These are phyloP conservation scores for Cybosia mesomella DNA, from an alignment of 2,888 invertebrate genomes.

Conservation along the genomic window DNA sequence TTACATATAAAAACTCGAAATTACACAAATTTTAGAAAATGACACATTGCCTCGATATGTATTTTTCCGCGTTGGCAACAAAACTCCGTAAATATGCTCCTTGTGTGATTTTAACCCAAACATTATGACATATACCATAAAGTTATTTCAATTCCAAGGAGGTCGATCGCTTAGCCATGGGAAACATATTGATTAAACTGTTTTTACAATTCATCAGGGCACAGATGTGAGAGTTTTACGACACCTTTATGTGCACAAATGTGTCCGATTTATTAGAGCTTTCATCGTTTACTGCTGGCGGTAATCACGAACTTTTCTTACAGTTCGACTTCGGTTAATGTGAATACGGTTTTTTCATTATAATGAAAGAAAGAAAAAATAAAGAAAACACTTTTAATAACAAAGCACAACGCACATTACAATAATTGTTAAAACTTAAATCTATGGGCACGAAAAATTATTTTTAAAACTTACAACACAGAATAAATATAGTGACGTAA, in stretches of 20 bases:
- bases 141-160: background rate
- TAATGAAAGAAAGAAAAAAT: no score
- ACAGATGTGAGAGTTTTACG: slow-evolving; percentile 30
- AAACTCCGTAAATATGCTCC: no score
- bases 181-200: slow-evolving; percentile 12
- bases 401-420: no score
- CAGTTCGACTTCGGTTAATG: background rate
- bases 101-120: background rate
- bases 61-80: no score
- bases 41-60: no score
- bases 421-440: no score
- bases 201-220: background rate
- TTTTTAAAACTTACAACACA: no score
- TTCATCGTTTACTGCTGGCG: background rate
- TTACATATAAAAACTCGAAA: no score
- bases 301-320: slow-evolving; percentile 7
- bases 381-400: no score
- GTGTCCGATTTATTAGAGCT: slow-evolving; percentile 29
- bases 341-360: background rate
- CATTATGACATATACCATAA: background rate
- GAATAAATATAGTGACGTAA: no score
- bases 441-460: no score
- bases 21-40: no score
- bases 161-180: background rate
- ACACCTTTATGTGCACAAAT: slow-evolving; percentile 23